Evolutionary conservation across 2,797 vertebrate genomes (phyloP).

Genomic region (Urocyon cinereoargenteus): DNA sequence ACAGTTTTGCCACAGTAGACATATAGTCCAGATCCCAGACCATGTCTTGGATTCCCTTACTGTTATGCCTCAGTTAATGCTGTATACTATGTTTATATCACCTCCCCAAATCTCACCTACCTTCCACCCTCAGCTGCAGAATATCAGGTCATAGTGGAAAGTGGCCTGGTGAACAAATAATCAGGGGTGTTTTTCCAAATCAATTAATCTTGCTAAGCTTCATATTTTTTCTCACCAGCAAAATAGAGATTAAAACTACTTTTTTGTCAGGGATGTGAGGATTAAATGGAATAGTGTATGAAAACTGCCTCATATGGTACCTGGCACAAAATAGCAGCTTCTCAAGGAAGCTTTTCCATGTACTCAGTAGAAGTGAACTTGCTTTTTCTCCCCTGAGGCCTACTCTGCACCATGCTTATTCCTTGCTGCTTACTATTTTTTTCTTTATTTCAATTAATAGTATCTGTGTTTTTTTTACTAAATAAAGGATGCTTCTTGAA

Average conservation of each 20-base stretch:
- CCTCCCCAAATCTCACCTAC: no score
- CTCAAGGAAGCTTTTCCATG: background rate
- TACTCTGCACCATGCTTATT: background rate
- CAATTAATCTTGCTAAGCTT: conserved; percentile 5
- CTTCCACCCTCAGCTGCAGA: background rate
- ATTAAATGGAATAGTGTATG: background rate
- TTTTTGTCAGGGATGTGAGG: background rate
- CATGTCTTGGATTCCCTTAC: background rate
- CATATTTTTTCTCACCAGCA: background rate
- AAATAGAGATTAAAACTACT: background rate
- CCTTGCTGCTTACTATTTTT: background rate
- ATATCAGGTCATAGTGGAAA: background rate
- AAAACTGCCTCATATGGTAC: background rate
- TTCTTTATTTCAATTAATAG: background rate
- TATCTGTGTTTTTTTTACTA: background rate
- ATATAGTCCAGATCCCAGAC: background rate
- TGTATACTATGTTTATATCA: background rate
- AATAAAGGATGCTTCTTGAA: background rate
- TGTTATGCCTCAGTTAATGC: background rate
- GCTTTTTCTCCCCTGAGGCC: background rate
- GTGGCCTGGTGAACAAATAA: background rate
- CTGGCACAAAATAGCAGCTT: background rate
- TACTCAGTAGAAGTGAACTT: background rate
- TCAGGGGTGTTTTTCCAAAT: background rate
- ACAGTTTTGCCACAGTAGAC: background rate